Base-by-base conservation (phyloP, 2,113 vertebrate species). In the Nycticorax nycticorax region DNA sequence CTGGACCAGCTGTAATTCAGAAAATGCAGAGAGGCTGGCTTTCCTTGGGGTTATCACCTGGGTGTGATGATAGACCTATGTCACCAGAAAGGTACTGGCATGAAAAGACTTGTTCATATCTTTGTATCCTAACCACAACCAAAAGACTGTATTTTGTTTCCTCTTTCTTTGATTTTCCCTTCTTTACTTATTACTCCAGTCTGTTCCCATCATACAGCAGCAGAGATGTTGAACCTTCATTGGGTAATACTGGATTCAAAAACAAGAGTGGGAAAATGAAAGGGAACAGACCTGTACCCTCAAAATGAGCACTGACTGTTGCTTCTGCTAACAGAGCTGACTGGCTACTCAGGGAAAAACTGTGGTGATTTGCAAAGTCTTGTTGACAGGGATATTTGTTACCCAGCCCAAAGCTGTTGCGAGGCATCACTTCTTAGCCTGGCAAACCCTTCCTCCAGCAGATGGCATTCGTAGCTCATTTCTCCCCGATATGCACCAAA, bases 401-500 rank as follows among this genome's bases (percentile, higher is more conserved):
- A 57, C 10, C 12, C 30, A 73, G 48, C 8, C 28, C 35, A 85
- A 53, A 75, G 39, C 21, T 53, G 6, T 41, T 53, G 22, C 0
- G 2, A 83, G 28, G 24, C 24, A 32, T 14, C 0, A 1, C 27
- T 30, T 52, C 23, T 67, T 48, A 35, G 64, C 33, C 83, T 72
- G 64, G 62, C 55, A 83, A 87, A 24, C 17, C 30, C 23, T 88
- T 92, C 39, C 33, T 92, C 97, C 96, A 96, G 94, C 81, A 97
- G 96, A 73, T 97, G 97, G 95, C 96, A 96, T 94, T 68, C 80
- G 3, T 41, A 76, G 82, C 78, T 94, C 63, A 50, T 92, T 94
- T 96, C 93, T 97, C 57, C 53, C 50, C 0, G 1, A 10, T 41
- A 39, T 1, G 9, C 21, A 30, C 32, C 9, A 27, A 52, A 72